These are phyloP conservation scores for Haliclona indistincta DNA, from an alignment of 37 sponge, comb jelly and placozoan genomes.

Conservation along the genomic window DNA sequence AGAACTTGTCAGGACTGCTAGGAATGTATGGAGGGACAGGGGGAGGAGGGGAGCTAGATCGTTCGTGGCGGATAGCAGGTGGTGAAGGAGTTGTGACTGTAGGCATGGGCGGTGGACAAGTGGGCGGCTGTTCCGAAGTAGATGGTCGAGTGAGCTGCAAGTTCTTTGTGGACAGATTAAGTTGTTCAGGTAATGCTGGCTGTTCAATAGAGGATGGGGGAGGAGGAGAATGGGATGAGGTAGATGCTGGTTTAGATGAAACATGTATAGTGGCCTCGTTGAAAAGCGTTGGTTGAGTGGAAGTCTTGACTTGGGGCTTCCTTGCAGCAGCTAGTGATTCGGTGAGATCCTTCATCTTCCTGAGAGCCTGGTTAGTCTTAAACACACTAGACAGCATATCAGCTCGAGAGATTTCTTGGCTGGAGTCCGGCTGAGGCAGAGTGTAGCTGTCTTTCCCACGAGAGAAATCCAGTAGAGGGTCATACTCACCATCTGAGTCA, in stretches of 20 bases:
- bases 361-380: slow-evolving; percentile 8
- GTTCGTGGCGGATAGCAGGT: no score
- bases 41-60: slow-evolving; percentile 11
- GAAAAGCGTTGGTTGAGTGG: no score
- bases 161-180: no score
- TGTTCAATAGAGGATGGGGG: no score
- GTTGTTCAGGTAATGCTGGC: no score
- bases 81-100: background rate
- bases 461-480: slow-evolving; percentile 43
- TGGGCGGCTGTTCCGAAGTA: background rate
- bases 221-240: background rate
- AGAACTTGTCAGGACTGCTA: slow-evolving; percentile 21
- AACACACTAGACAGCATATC: background rate
- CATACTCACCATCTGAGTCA: slow-evolving; percentile 9
- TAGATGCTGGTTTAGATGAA: background rate
- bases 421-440: background rate
- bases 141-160: no score
- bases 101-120: background rate
- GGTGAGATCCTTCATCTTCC: slow-evolving; percentile 5
- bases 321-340: background rate
- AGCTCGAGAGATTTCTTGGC: background rate
- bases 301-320: background rate
- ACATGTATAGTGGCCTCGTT: no score
- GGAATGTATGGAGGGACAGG: slow-evolving; percentile 47
- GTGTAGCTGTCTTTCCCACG: slow-evolving; percentile 12